A percentile compares a stretch with the other conserved stretches of the same genome.
phyloP scores from a whole-genome alignment of 2,888 invertebrate genomes.

The Lacanobia oleracea region DNA sequence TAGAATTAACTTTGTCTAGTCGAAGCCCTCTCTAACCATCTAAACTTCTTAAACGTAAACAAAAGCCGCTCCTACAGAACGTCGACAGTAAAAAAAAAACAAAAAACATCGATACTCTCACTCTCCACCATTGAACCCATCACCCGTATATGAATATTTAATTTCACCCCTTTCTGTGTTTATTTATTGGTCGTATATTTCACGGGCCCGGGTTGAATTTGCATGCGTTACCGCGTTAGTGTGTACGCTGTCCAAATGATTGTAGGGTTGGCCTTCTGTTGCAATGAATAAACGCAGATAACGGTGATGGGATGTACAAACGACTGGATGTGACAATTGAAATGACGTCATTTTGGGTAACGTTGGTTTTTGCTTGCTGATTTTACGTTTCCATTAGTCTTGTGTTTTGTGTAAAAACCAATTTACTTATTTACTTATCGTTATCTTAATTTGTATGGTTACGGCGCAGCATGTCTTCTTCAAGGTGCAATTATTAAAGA shows the following conservation, averaged over 20 bases:
- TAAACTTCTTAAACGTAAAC: background rate
- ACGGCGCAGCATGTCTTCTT: too few species aligned
- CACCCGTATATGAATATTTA: conserved; percentile 88
- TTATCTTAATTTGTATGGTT: too few species aligned
- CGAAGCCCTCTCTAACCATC: background rate
- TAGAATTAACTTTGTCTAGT: too few species aligned
- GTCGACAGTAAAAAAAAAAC: background rate
- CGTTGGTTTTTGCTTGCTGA: background rate
- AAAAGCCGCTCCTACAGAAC: background rate
- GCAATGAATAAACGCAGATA: conserved; percentile 73
- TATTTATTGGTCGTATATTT: conserved; percentile 90
- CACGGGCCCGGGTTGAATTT: conserved; percentile 84
- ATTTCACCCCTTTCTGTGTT: conserved; percentile 89
- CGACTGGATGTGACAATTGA: conserved; percentile 25
- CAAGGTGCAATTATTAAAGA: too few species aligned
- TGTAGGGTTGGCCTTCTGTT: conserved; percentile 76
- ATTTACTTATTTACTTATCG: too few species aligned
- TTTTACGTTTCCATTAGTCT: background rate
- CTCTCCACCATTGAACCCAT: conserved; percentile 63
- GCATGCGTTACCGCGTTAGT: conserved; percentile 80
- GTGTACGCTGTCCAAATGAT: conserved; percentile 79
- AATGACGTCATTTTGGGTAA: conserved; percentile 17
- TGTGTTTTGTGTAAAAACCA: background rate
- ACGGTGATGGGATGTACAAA: conserved; percentile 54
- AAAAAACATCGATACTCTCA: conserved; percentile 57